These are phyloP conservation scores for Teleogryllus occipitalis DNA, from an alignment of 1,140 invertebrate species.

Conservation along the genomic window DNA sequence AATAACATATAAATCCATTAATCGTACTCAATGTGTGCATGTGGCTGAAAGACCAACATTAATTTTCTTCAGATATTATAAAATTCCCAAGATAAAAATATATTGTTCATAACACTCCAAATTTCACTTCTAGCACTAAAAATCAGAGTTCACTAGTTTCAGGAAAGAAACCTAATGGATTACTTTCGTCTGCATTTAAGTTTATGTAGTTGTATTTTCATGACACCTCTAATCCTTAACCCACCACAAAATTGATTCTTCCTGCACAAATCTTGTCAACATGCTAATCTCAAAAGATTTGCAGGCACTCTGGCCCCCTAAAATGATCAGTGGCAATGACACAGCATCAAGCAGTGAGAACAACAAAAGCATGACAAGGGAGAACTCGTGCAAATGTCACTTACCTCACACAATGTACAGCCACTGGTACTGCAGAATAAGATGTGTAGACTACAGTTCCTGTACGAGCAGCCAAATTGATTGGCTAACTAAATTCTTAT, in stretches of 20 bases:
- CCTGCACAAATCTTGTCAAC: too few species aligned
- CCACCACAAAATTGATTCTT: background rate
- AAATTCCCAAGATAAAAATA: too few species aligned
- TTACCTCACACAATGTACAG: background rate
- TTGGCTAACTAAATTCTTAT: background rate
- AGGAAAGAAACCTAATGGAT: too few species aligned
- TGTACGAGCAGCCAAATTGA: background rate
- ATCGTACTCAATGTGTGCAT: too few species aligned
- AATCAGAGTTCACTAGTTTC: too few species aligned
- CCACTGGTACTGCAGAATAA: background rate
- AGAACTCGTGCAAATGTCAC: background rate
- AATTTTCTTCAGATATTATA: too few species aligned
- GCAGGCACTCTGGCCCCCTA: too few species aligned
- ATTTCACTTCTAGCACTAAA: too few species aligned
- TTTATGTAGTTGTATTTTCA: background rate
- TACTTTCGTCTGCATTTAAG: background rate
- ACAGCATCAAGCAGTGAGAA: background rate
- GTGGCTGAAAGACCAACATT: too few species aligned
- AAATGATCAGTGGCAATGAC: background rate
- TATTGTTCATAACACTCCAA: too few species aligned
- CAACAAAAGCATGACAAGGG: background rate
- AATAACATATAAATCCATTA: too few species aligned
- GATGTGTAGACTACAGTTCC: background rate
- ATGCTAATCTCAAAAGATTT: too few species aligned
- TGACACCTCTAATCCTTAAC: background rate